Conservation (phyloP, 92 coral and sea anemone species). For the Epizoanthus ramosus region DNA sequence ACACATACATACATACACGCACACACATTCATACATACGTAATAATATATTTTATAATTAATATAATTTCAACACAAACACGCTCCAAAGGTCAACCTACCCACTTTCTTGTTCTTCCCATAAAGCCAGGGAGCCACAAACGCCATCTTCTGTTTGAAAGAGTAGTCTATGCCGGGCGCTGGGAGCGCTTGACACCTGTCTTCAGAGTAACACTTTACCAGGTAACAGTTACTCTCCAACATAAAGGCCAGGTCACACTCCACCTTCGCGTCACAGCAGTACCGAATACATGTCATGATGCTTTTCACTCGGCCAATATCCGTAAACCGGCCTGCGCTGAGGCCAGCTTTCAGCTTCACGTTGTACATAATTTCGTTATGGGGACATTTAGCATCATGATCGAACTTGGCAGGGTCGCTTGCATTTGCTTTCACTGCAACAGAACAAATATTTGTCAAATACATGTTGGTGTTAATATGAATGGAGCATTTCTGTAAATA, state of each 20-base stretch:
- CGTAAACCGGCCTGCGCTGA: constrained; percentile 93
- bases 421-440: constrained; percentile 69
- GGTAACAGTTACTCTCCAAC: constrained; percentile 89
- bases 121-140: constrained; percentile 99
- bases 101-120: constrained; percentile 87
- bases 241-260: constrained; percentile 97
- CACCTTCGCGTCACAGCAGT: constrained; percentile 90
- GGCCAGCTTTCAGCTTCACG: constrained; percentile 93
- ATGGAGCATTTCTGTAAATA: too few relatives aligned
- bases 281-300: constrained; percentile 70
- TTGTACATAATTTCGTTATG: constrained; percentile 99
- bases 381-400: constrained; percentile 97
- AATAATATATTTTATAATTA: too few relatives aligned
- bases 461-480: too few relatives aligned
- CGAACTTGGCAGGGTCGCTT: constrained; percentile 70
- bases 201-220: constrained; percentile 94
- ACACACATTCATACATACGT: too few relatives aligned
- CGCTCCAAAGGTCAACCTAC: constrained; percentile 44
- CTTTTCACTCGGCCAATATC: constrained; percentile 89
- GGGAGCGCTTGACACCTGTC: constrained; percentile 99
- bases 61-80: background rate
- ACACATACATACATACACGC: too few relatives aligned
- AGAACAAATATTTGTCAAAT: background rate
- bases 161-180: constrained; percentile 76
- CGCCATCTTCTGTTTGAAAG: constrained; percentile 97